Evolutionary conservation across 1,140 invertebrate genomes (phyloP), one percentile per base, ranked within the genome.

Genomic region (Philotrypesis tridentata): DNA sequence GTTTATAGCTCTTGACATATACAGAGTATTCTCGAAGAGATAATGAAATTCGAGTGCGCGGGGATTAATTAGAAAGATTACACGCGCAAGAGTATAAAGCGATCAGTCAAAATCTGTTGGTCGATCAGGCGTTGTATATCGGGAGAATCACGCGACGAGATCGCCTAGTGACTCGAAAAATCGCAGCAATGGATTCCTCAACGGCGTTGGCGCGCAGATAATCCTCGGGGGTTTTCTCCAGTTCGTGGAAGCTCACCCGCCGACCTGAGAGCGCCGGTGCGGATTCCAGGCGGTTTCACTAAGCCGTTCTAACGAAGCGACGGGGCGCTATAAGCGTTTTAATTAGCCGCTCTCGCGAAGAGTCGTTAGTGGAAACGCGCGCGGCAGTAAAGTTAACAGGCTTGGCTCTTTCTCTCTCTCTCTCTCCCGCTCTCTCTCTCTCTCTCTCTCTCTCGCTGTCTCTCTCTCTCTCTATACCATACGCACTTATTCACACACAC

Each of bases 311-410:
- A 55, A 55, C 48, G 48, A 21, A 55, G 48, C 48, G 48, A 17
- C 48, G 21, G 48, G 48, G 48, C 48, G 48, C 48, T 55, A 37
- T 37, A 55, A 55, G 48, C 21, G 48, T 55, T 55, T 55, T 55
- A 55, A 55, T 55, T 55, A 55, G 48, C 48, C 48, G 17, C 48
- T 55, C 48, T 55, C 21, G 21, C 48, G 48, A 14, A 23, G 60
- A 61, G 29, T n/a, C 74, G 55, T 31, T 76, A 76, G 31, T 61
- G n/a, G 27, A 63, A 61, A 21, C 17, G 40, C 65, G 60, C 9
- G 23, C 27, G 33, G 67, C 67, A 61, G 83, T 82, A 77, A 85
- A 84, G 83, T 85, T 85, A 84, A 86, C 77, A 81, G 84, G 84
- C 83, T 87, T 82, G 78, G 78, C 84, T n/a, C n/a, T n/a, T n/a